phyloP scores from a whole-genome alignment of 2,113 vertebrate genomes.

The Leuciscus idus region DNA sequence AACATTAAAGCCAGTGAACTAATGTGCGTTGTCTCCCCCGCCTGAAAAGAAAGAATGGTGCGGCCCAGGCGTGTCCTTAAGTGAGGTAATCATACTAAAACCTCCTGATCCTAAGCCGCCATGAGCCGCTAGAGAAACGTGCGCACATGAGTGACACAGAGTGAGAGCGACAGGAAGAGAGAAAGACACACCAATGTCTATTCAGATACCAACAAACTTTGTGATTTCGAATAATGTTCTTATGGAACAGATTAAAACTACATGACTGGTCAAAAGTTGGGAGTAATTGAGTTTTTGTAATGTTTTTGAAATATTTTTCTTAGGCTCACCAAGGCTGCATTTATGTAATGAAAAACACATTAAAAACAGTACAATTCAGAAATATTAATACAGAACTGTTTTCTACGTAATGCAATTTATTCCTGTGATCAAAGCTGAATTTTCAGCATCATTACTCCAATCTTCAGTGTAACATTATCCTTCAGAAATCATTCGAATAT shows the following conservation, averaged over 20 bases:
- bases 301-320: too few relatives aligned
- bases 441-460: too few relatives aligned
- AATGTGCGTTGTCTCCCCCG: not conserved
- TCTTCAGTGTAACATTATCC: too few relatives aligned
- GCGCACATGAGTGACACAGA: constrained; percentile 41
- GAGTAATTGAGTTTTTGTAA: too few relatives aligned
- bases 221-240: not conserved
- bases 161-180: not conserved
- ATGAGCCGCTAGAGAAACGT: constrained; percentile 69
- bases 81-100: constrained; percentile 74
- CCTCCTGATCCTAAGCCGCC: constrained; percentile 72
- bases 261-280: too few relatives aligned
- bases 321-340: too few relatives aligned
- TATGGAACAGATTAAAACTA: not conserved
- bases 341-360: too few relatives aligned
- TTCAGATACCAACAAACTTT: not conserved
- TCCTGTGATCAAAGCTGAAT: too few relatives aligned
- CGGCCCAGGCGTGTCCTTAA: constrained; percentile 69
- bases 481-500: too few relatives aligned
- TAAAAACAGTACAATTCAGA: too few relatives aligned
- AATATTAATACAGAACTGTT: too few relatives aligned
- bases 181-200: not conserved
- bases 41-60: constrained; percentile 16
- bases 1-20: not conserved
- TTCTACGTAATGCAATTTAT: too few relatives aligned